These are phyloP conservation scores for Liparis tanakae DNA, from an alignment of 2,797 vertebrate species.

Conservation along the genomic window DNA sequence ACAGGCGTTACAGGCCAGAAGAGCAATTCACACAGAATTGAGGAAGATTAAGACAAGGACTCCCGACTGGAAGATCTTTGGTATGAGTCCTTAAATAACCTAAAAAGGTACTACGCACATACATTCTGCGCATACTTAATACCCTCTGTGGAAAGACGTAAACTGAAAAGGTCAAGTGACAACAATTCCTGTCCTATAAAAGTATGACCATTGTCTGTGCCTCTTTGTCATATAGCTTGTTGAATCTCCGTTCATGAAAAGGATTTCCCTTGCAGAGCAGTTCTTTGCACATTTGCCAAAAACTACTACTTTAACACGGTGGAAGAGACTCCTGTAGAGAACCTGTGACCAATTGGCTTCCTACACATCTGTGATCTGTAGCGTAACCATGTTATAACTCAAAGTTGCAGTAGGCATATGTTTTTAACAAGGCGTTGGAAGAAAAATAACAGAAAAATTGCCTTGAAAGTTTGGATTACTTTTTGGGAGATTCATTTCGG, in stretches of 20 bases:
- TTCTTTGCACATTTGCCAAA: slow-evolving; percentile 44
- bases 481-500: slow-evolving; percentile 15
- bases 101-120: slow-evolving; percentile 11
- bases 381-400: slow-evolving; percentile 34
- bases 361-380: slow-evolving; percentile 38
- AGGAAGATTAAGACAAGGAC: slow-evolving; percentile 14
- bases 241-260: slow-evolving; percentile 55
- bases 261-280: slow-evolving; percentile 35
- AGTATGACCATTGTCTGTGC: slow-evolving; percentile 11
- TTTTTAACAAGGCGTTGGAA: slow-evolving; percentile 17
- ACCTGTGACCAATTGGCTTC: slow-evolving; percentile 46
- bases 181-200: slow-evolving; percentile 30
- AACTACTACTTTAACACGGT: slow-evolving; percentile 37
- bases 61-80: not conserved
- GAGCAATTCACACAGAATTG: slow-evolving; percentile 5
- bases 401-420: slow-evolving; percentile 22
- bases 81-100: slow-evolving; percentile 23
- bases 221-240: slow-evolving; percentile 43
- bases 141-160: slow-evolving; percentile 6
- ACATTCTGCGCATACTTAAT: not conserved
- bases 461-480: slow-evolving; percentile 5
- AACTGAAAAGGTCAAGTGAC: slow-evolving; percentile 32
- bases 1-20: not conserved
- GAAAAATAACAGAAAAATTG: slow-evolving; percentile 2
- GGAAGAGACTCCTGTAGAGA: slow-evolving; percentile 32